Percentiles rank a stretch among this genome's conserved stretches.
These are phyloP conservation scores for Hozukius guyotensis DNA, from an alignment of 2,797 vertebrate genomes.

Conservation along the genomic window DNA sequence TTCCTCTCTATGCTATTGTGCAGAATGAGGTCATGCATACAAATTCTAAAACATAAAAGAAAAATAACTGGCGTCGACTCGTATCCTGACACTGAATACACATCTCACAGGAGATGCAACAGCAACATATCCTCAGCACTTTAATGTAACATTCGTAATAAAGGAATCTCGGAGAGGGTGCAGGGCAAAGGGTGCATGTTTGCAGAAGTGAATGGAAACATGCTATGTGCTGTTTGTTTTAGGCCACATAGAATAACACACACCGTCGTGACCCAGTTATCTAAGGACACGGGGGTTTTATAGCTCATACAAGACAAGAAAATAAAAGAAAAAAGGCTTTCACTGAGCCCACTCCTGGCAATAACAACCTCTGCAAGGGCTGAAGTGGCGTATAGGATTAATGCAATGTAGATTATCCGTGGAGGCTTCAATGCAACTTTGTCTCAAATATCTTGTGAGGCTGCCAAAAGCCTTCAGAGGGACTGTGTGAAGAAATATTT, in stretches of 20 bases:
- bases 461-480: constrained; percentile 18
- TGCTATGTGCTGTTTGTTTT: constrained; percentile 66
- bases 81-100: background rate
- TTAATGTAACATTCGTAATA: constrained; percentile 35
- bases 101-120: background rate
- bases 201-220: constrained; percentile 61
- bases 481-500: constrained; percentile 34
- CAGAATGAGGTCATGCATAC: background rate
- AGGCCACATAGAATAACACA: constrained; percentile 66
- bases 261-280: constrained; percentile 68
- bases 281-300: constrained; percentile 64
- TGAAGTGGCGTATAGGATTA: constrained; percentile 56
- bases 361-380: constrained; percentile 41
- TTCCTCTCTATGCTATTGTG: background rate
- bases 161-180: constrained; percentile 19
- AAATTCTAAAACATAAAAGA: background rate
- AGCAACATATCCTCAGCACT: constrained; percentile 12
- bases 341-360: constrained; percentile 47
- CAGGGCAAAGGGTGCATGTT: constrained; percentile 47
- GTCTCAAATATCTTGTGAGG: constrained; percentile 38
- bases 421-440: constrained; percentile 49
- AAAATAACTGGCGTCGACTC: background rate
- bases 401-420: constrained; percentile 45
- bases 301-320: constrained; percentile 56
- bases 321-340: constrained; percentile 57